phyloP scores from a whole-genome alignment of 2,888 invertebrate species.

The Oscheius sp. region DNA sequence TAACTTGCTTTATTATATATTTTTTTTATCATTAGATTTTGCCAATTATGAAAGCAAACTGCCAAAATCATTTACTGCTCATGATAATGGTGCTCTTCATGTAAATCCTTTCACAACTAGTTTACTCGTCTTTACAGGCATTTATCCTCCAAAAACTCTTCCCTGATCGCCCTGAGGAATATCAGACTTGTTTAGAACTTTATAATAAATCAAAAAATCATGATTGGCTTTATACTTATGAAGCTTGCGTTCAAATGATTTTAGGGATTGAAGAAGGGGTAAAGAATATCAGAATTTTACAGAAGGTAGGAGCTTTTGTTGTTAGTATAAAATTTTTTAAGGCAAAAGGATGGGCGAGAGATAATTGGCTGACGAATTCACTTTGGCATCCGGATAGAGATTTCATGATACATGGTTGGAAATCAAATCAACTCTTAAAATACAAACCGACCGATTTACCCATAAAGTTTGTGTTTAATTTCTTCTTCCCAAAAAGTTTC shows the following conservation, averaged over 20 bases:
- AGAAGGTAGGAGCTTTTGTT: not conserved
- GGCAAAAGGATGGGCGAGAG: constrained; percentile 2
- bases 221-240: not conserved
- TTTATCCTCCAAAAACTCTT: constrained; percentile 36
- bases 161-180: not conserved
- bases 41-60: not conserved
- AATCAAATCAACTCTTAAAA: not conserved
- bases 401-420: constrained; percentile 6
- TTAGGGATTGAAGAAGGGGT: not conserved
- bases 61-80: not conserved
- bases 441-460: not conserved
- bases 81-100: not conserved
- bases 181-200: not conserved
- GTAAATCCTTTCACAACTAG: not conserved
- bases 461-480: not conserved
- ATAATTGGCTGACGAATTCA: not conserved
- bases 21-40: not conserved
- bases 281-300: not conserved
- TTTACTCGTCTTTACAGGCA: not conserved
- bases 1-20: not conserved
- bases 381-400: not conserved
- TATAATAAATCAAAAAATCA: not conserved
- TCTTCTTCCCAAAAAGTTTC: not conserved
- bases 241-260: not conserved
- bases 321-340: not conserved